Percentiles rank a stretch among this genome's conserved stretches.
These are phyloP conservation scores for Stylophora pistillata DNA, from an alignment of 64 coral and sea anemone genomes.

Conservation along the genomic window DNA sequence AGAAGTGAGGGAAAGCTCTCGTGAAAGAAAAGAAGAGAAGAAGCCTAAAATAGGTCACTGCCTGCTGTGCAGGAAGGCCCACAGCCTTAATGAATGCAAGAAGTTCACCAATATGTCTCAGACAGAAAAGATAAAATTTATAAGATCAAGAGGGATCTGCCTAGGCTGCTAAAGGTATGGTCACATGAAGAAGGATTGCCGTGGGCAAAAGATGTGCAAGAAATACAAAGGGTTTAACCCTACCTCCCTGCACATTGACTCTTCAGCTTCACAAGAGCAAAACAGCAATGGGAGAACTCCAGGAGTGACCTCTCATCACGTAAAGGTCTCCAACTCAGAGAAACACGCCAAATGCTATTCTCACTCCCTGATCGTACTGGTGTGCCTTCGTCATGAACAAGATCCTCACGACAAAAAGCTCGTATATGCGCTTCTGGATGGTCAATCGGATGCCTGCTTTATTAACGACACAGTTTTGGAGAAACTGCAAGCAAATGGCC, in stretches of 20 bases:
- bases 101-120: conserved; percentile 3
- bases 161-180: background rate
- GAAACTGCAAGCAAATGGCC: too few relatives aligned
- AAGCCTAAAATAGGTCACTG: conserved; percentile 2
- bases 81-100: conserved; percentile 46
- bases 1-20: background rate
- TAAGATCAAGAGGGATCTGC: background rate
- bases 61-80: conserved; percentile 2
- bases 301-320: too few relatives aligned
- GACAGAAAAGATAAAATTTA: background rate
- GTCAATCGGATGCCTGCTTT: too few relatives aligned
- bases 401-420: too few relatives aligned
- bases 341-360: too few relatives aligned
- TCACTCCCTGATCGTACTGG: too few relatives aligned
- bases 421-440: too few relatives aligned
- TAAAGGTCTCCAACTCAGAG: too few relatives aligned
- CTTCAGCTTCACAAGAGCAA: background rate
- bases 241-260: background rate
- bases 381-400: too few relatives aligned
- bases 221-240: background rate
- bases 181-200: background rate
- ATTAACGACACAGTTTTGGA: too few relatives aligned
- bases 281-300: too few relatives aligned
- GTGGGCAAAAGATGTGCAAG: background rate
- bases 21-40: background rate